Evolutionary conservation across 2,888 invertebrate species (phyloP).

Genomic region (Azorinus chamasolen): DNA sequence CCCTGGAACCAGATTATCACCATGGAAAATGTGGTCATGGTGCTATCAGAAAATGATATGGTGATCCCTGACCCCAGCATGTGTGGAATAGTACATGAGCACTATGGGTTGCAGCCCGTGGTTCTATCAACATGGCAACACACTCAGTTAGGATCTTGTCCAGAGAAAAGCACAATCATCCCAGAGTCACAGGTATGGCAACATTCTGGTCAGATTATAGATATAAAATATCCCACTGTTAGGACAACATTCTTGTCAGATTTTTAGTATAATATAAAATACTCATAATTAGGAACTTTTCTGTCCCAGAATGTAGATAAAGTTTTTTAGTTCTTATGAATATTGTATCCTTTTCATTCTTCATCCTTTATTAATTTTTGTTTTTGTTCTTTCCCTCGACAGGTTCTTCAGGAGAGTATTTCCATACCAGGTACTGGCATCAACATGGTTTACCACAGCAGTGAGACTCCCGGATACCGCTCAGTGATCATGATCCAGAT

Average conservation of each 20-base stretch:
- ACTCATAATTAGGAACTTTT: no score
- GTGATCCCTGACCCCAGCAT: slow-evolving; percentile 87
- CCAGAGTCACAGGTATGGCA: slow-evolving; percentile 84
- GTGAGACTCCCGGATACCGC: slow-evolving; percentile 96
- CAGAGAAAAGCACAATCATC: slow-evolving; percentile 85
- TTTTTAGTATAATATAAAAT: no score
- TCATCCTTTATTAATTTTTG: no score
- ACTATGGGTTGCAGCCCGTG: slow-evolving; percentile 82
- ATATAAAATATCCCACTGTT: no score
- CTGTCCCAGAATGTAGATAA: no score
- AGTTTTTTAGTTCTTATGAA: no score
- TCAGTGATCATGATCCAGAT: slow-evolving; percentile 92
- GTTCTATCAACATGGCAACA: slow-evolving; percentile 86
- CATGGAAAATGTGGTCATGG: slow-evolving; percentile 83
- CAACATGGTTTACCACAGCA: slow-evolving; percentile 97
- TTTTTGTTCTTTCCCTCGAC: slow-evolving; percentile 67
- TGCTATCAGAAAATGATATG: slow-evolving; percentile 67
- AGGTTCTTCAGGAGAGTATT: slow-evolving; percentile 98
- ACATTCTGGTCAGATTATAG: no score
- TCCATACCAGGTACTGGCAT: slow-evolving; percentile 97
- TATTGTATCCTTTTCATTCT: no score
- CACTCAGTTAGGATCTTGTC: slow-evolving; percentile 86
- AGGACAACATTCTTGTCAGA: no score
- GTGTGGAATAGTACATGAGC: slow-evolving; percentile 81
- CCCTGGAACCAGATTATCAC: slow-evolving; percentile 99